Evolutionary conservation across 2,113 vertebrate genomes (phyloP), one percentile per base, ranked within the genome.

Genomic region (Solenodon paradoxus): DNA sequence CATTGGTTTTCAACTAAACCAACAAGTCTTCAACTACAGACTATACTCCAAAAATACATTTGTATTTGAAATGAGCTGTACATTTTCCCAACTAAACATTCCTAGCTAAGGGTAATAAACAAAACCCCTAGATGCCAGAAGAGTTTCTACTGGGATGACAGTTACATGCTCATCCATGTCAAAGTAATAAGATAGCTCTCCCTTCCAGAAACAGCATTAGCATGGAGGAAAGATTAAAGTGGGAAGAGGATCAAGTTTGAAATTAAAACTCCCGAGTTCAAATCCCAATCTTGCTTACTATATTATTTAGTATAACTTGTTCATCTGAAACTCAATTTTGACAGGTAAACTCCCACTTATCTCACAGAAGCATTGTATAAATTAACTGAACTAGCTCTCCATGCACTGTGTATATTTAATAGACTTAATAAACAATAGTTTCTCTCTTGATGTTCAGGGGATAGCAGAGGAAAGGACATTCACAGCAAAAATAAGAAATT

Each of bases 351-450:
- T 72, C 57, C 30, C 12, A 40, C 15, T 93, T 85, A 93, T 72
- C 20, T 81, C 71, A 93, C 45, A 81, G 59, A 59, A 45, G 6
- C 80, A 77, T 6, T 95, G 9, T 15, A 88, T 77, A 93, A 85
- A 86, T 42, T 87, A 84, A 93, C 24, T 84, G n/a, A n/a, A n/a
- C n/a, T n/a, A n/a, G n/a, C n/a, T n/a, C n/a, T n/a, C n/a, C 64
- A 57, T 26, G 30, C 35, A 63, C 3, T 7, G 59, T 55, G 20
- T 22, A 89, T 42, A 40, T 47, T 89, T 84, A 90, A 66, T 66
- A 95, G 38, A 63, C 51, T 94, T 55, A 82, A 80, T 86, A 97
- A 74, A 84, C 42, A 68, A 22, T 24, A 12, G 59, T 71, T 89
- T 86, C 30, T 77, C 83, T 82, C 61, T 35, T 90, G 30, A 64